Base-by-base conservation (phyloP, 1,140 invertebrate genomes). In the Drosophila navojoa region DNA sequence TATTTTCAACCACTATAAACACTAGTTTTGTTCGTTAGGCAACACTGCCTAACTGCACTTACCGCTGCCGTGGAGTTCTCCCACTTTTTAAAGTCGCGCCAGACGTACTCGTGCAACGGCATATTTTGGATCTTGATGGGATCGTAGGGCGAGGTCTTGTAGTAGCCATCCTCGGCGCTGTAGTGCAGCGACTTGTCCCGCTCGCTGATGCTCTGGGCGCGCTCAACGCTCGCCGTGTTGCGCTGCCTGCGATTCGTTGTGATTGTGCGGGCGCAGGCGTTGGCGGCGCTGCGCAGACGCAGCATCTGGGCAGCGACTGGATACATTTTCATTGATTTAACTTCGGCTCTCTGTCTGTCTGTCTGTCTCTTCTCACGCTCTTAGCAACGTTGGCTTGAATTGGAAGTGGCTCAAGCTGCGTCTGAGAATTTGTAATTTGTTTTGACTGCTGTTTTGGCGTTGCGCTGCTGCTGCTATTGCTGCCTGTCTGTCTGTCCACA, bases 81-180 rank as follows among this genome's bases (percentile, higher is more conserved):
- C 93, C 93, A 95, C 84, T 93, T 93, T 1, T 94, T 93, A 11
- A 95, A 74, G 79, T 94, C 93, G 19, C 93, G 89, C 95, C 95
- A 96, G 1, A 96, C 86, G 66, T 93, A 95, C 49, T 96, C 94
- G n/a, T 93, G 92, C 11, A 96, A n/a, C 0, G 93, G 93, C 1
- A 92, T 71, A 67, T 95, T 93, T 0, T 93, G 94, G 52, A 94
- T 91, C 11, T 92, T 85, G 11, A 94, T 64, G 27, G 93, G 91
- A 1, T 93, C 93, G 61, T 89, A 93, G 0, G 93, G 93, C 0
- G 94, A 91, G 32, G 77, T 87, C 72, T 90, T 91, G 49, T 82
- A 84, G 68, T 87, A 91, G 50, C 90, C 90, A 4, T 91, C 90
- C 42, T 90, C 81, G 63, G 79, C 53, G 10, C 66, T 80, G 10